Percentiles rank a stretch among this genome's conserved stretches.
These are phyloP conservation scores for Buteo buteo DNA, from an alignment of 2,113 vertebrate species.

Conservation along the genomic window DNA sequence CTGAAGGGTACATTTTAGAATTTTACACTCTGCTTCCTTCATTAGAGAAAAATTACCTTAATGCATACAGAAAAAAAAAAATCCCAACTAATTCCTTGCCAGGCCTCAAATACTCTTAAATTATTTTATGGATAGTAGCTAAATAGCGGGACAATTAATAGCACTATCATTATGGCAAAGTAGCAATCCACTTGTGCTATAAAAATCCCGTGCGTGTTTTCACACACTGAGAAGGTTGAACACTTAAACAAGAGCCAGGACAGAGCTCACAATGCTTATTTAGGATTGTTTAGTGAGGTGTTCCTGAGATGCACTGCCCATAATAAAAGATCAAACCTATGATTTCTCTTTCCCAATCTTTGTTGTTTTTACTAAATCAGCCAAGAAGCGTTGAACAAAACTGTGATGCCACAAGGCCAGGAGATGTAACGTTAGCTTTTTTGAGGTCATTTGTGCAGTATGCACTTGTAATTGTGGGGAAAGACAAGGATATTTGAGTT, in stretches of 20 bases:
- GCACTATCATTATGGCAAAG: not conserved
- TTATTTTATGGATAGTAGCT: not conserved
- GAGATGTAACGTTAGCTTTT: accelerated
- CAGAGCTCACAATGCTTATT: not conserved
- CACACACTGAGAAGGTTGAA: not conserved
- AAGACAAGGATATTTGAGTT: not conserved
- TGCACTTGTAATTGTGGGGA: not conserved
- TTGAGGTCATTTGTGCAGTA: not conserved
- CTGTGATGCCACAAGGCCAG: not conserved
- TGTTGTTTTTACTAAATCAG: not conserved
- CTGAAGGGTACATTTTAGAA: not conserved
- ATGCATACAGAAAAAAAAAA: not conserved
- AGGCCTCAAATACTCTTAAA: not conserved
- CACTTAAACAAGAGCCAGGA: not conserved
- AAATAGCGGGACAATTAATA: not conserved
- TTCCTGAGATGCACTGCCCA: not conserved
- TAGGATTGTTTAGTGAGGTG: accelerated
- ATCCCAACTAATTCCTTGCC: not conserved
- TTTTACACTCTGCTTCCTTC: not conserved
- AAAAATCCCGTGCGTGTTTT: accelerated
- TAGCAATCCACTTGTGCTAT: accelerated
- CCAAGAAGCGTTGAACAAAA: not conserved
- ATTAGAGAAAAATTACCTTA: not conserved
- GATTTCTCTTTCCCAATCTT: not conserved
- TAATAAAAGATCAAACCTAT: not conserved